Base-by-base conservation (phyloP, 2,797 vertebrate species). In the Tenualosa thibaudeaui region DNA sequence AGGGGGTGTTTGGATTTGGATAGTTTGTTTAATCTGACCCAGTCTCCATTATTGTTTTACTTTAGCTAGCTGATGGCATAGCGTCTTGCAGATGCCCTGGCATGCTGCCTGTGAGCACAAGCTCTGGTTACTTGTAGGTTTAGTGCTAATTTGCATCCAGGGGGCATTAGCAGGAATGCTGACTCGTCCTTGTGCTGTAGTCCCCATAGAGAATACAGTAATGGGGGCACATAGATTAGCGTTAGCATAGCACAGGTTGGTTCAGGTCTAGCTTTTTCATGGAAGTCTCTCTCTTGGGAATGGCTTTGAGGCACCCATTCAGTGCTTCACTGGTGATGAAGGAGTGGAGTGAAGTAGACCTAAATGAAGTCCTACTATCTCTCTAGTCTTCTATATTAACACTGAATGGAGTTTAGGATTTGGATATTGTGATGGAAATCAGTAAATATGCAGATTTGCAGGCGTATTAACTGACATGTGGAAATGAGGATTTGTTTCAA, bases 391-490 rank as follows among this genome's bases (percentile, higher is more conserved):
- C 60, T 4, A 31, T 49, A 60, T 78, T 60, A 82, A 89, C 87
- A 87, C 90, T 86, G 89, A 88, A 91, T 83, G 54, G 50, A 86
- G 78, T 86, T 84, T 84, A 85, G 86, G 58, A 37, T 81, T 84
- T 84, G 83, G 84, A 88, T 84, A 89, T 83, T 51, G 37, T 85
- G 88, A 89, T 84, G 87, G 54, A 82, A 81, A 89, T 91, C 87
- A 87, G 37, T 53, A 82, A 84, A 89, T 90, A 90, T 92, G 89
- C 85, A 86, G 86, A 90, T 92, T 31, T 65, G 12, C 81, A 83
- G 46, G 89, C 7, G 7, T 88, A 87, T 88, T 86, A 89, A 89
- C 49, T 84, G 50, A 81, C 81, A 71, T 75, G 3, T 88, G 81
- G 82, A 86, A 84, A 71, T 81, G 81, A 82, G 71, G 85, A 86